Conservation (phyloP, 2,113 vertebrate species). For the Paramormyrops kingsleyae region DNA sequence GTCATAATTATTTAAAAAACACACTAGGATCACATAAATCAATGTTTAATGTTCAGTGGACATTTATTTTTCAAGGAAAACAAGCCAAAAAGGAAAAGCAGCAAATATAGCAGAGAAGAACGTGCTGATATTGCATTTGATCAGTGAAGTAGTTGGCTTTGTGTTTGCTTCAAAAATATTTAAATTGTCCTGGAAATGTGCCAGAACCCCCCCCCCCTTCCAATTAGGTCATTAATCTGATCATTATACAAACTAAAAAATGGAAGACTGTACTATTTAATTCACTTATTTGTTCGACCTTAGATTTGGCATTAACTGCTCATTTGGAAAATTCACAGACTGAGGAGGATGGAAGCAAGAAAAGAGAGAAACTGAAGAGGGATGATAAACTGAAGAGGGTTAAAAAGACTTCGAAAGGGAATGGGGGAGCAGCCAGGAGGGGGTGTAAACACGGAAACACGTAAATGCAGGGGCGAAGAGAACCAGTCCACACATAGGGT, state of each 20-base stretch:
- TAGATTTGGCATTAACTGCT: neutral
- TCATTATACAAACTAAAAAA: neutral
- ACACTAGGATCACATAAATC: neutral
- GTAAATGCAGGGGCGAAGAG: constrained; percentile 33
- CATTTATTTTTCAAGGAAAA: neutral
- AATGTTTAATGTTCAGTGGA: neutral
- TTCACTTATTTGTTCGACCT: neutral
- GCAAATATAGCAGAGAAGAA: neutral
- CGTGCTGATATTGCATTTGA: neutral
- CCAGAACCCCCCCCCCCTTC: neutral
- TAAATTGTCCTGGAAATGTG: neutral
- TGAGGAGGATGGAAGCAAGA: neutral
- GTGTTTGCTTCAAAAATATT: neutral
- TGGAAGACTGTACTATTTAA: neutral
- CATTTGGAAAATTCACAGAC: neutral
- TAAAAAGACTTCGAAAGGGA: constrained; percentile 36
- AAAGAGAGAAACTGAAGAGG: neutral
- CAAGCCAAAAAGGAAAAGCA: neutral
- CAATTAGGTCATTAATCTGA: neutral
- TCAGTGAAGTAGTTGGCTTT: neutral
- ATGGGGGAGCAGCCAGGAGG: constrained; percentile 42
- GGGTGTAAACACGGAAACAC: constrained; percentile 18
- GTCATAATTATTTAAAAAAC: neutral
- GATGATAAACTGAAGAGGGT: constrained; percentile 33
- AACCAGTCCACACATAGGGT: constrained; percentile 56